Conservation (phyloP, 2,797 vertebrate genomes). For the Tapirus indicus region DNA sequence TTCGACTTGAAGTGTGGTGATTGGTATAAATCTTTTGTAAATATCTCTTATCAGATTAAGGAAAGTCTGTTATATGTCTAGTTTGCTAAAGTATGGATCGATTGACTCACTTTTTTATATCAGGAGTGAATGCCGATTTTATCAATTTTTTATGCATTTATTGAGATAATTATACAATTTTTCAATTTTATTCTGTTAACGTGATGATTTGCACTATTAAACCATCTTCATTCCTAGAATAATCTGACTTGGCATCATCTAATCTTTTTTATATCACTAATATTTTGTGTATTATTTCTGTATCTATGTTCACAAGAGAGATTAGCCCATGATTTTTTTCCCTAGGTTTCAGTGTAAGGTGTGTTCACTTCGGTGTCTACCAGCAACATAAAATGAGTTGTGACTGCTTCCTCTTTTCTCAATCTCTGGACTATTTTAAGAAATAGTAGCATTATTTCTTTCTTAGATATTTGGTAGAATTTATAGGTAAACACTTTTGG, state of each 20-base stretch:
- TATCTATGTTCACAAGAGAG: not conserved
- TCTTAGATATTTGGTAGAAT: not conserved
- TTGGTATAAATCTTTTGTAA: not conserved
- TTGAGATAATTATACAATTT: not conserved
- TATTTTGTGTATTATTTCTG: not conserved
- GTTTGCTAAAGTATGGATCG: not conserved
- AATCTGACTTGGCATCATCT: not conserved
- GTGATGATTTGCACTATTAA: not conserved
- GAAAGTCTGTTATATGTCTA: not conserved
- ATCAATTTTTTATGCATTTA: not conserved
- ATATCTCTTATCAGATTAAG: too few species aligned
- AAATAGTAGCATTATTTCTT: not conserved
- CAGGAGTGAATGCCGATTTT: too few species aligned
- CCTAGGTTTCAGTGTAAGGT: not conserved
- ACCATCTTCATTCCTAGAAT: too few species aligned
- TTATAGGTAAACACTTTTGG: too few species aligned
- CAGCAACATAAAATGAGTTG: not conserved
- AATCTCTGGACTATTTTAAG: not conserved
- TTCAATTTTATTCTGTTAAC: not conserved
- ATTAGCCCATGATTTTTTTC: fast-evolving
- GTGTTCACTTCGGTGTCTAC: not conserved
- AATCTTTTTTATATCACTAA: not conserved
- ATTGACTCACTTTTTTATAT: not conserved
- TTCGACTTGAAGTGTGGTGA: fast-evolving
- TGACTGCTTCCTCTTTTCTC: not conserved